A percentile compares a stretch with the other conserved stretches of the same genome.
These are phyloP conservation scores for Cliona cf. orientalis DNA, from an alignment of 37 sponge, comb jelly and placozoan species.

Conservation along the genomic window DNA sequence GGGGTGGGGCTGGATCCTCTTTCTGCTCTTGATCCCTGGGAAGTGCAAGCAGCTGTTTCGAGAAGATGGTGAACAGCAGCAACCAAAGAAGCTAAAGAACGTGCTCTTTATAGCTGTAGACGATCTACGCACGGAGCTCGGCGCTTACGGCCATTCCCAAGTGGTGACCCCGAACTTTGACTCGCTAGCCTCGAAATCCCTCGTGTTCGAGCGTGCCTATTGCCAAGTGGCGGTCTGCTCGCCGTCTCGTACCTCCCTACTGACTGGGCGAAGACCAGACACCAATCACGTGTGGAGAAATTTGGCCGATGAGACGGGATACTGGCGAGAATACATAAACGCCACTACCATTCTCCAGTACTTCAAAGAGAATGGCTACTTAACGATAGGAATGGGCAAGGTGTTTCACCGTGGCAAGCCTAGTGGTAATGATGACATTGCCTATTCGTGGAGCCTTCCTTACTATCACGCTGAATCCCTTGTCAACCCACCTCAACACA, in stretches of 20 bases:
- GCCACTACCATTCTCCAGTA: slow-evolving; percentile 59
- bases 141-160: slow-evolving; percentile 6
- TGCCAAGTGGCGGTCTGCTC: slow-evolving; percentile 55
- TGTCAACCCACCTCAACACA: background rate
- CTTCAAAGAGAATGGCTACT: slow-evolving; percentile 60
- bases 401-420: slow-evolving; percentile 44
- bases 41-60: too few species aligned
- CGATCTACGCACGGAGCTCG: slow-evolving; percentile 40
- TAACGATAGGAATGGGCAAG: slow-evolving; percentile 53
- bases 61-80: too few species aligned
- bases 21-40: too few species aligned
- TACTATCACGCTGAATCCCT: background rate
- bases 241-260: slow-evolving; percentile 45
- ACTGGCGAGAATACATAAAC: slow-evolving; percentile 34
- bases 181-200: slow-evolving; percentile 23
- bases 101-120: slow-evolving; percentile 39
- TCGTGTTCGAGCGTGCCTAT: slow-evolving; percentile 43
- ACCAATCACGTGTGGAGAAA: slow-evolving; percentile 50
- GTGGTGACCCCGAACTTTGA: slow-evolving; percentile 37
- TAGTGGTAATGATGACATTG: slow-evolving; percentile 41
- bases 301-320: slow-evolving; percentile 11
- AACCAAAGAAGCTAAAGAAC: slow-evolving; percentile 3
- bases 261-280: slow-evolving; percentile 54
- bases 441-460: slow-evolving; percentile 43
- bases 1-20: too few species aligned